phyloP scores from a whole-genome alignment of 1,140 invertebrate species.

The Lordiphosa clarofinis region DNA sequence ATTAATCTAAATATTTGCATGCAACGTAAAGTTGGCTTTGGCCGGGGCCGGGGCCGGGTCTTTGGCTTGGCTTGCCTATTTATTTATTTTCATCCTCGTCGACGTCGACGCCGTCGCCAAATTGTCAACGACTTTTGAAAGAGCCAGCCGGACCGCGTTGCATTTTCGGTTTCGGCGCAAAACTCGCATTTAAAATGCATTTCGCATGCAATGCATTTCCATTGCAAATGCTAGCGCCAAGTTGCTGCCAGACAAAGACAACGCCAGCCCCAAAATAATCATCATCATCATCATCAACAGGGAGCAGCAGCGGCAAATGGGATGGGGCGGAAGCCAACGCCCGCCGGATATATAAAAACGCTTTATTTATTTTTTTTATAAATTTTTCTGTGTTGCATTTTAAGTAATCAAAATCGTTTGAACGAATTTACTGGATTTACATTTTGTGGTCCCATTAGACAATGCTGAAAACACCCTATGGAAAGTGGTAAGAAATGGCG shows the following conservation, averaged over 20 bases:
- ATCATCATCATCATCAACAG: slow-evolving; percentile 37
- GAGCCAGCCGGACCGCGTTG: slow-evolving; percentile 13
- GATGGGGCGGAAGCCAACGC: neutral
- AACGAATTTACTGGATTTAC: slow-evolving; percentile 63
- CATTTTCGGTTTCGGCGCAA: slow-evolving; percentile 31
- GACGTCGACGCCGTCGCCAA: slow-evolving; percentile 40
- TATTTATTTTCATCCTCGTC: slow-evolving; percentile 64
- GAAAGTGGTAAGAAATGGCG: no score
- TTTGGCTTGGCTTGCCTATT: slow-evolving; percentile 50
- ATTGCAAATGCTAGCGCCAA: slow-evolving; percentile 61
- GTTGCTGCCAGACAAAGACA: slow-evolving; percentile 29
- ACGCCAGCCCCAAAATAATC: slow-evolving; percentile 59
- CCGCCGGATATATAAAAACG: slow-evolving; percentile 39
- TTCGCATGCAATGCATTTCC: slow-evolving; percentile 70
- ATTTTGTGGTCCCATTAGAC: slow-evolving; percentile 33
- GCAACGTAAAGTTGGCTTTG: slow-evolving; percentile 34
- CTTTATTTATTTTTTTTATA: slow-evolving; percentile 53
- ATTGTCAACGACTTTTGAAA: slow-evolving; percentile 61
- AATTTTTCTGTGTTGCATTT: slow-evolving; percentile 36
- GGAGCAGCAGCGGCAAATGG: slow-evolving; percentile 18
- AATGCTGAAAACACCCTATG: neutral
- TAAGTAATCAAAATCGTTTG: slow-evolving; percentile 68
- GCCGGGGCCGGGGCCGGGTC: neutral
- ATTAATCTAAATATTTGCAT: slow-evolving; percentile 78
- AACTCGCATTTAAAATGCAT: slow-evolving; percentile 71